Evolutionary conservation across 2,888 invertebrate genomes (phyloP).

Genomic region (Athalia rosae): DNA sequence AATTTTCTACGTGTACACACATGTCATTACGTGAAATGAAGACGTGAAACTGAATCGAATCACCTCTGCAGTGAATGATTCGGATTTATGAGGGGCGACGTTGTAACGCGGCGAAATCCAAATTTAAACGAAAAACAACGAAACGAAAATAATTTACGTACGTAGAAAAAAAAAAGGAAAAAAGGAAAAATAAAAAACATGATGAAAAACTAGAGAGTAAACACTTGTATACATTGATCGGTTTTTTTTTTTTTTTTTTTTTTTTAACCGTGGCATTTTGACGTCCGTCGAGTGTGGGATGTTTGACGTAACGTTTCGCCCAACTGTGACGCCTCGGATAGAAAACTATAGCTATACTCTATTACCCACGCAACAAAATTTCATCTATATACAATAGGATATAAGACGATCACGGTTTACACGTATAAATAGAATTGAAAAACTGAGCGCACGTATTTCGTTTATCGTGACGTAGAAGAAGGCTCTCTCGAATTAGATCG

Average conservation of each 20-base stretch:
- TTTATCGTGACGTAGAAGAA: conserved; percentile 22
- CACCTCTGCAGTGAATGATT: too few relatives aligned
- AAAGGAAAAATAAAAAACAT: too few relatives aligned
- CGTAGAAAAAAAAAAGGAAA: not conserved
- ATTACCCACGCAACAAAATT: conserved; percentile 2
- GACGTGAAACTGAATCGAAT: too few relatives aligned
- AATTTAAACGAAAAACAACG: not conserved
- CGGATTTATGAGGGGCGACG: not conserved
- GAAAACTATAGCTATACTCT: conserved; percentile 3
- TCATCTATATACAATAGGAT: not conserved
- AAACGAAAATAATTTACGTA: not conserved
- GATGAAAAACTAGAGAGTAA: too few relatives aligned
- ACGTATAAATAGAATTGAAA: conserved; percentile 7
- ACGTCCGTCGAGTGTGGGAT: too few relatives aligned
- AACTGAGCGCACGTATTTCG: not conserved
- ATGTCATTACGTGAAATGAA: too few relatives aligned
- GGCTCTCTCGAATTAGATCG: conserved; percentile 20
- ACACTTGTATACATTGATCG: too few relatives aligned
- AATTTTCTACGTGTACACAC: too few relatives aligned
- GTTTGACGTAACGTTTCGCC: too few relatives aligned
- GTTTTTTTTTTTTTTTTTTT: too few relatives aligned
- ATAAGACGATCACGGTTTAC: not conserved
- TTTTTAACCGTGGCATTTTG: too few relatives aligned
- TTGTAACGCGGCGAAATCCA: not conserved
- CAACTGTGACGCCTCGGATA: not conserved